Conservation (phyloP, 2,113 vertebrate species). For the Apodemus speciosus region DNA sequence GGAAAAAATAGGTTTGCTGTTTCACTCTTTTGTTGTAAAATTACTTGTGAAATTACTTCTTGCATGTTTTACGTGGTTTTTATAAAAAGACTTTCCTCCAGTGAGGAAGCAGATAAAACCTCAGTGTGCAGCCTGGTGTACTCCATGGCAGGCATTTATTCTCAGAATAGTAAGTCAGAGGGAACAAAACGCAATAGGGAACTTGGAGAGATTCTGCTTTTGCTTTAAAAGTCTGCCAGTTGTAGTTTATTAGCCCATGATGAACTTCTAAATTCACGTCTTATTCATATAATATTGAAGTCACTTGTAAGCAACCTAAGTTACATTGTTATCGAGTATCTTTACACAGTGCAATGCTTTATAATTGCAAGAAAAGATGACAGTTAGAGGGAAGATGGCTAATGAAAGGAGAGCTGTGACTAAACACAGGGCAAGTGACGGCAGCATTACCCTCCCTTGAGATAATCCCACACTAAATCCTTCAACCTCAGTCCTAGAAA, state of each 20-base stretch:
- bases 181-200: background rate
- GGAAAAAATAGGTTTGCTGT: conserved; percentile 3
- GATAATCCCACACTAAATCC: background rate
- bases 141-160: conserved; percentile 22
- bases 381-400: background rate
- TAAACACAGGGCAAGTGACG: background rate
- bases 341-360: background rate
- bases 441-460: background rate
- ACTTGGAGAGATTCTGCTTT: conserved; percentile 38
- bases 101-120: conserved; percentile 49
- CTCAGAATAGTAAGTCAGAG: conserved; percentile 6
- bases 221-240: conserved; percentile 49
- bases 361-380: background rate
- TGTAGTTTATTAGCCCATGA: conserved; percentile 35
- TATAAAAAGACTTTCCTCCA: conserved; percentile 48
- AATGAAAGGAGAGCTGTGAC: background rate
- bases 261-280: background rate
- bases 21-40: conserved; percentile 52
- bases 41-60: conserved; percentile 51
- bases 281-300: background rate
- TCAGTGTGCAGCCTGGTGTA: background rate
- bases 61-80: conserved; percentile 36
- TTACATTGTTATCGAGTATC: background rate
- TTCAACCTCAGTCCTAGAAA: background rate
- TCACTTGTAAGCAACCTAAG: background rate